Conservation (phyloP, 2,888 invertebrate genomes). For the Terebella lapidaria region DNA sequence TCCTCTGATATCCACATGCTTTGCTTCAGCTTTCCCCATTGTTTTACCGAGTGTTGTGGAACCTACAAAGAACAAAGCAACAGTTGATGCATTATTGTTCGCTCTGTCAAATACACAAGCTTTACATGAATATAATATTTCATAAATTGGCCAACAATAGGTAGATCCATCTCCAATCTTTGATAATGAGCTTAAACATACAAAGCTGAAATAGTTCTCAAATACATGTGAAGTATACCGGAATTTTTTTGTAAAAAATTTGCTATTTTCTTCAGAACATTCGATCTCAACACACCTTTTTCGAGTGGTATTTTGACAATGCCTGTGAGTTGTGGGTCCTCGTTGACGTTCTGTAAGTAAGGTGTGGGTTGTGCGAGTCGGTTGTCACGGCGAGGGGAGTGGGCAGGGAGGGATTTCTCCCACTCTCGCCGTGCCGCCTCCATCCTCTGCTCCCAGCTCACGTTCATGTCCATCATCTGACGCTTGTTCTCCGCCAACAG, state of each 20-base stretch:
- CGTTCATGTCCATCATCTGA: constrained; percentile 32
- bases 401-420: constrained; percentile 24
- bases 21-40: neutral
- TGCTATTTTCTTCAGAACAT: no score
- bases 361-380: constrained; percentile 21
- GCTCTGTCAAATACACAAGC: no score
- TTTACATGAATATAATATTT: no score
- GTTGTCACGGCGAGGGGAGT: neutral
- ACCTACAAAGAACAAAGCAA: no score
- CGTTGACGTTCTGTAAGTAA: constrained; percentile 36
- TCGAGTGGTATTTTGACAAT: constrained; percentile 32
- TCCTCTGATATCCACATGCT: neutral
- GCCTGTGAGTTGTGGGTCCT: constrained; percentile 37
- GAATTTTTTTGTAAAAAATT: no score
- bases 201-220: no score
- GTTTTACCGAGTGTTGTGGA: neutral
- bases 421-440: constrained; percentile 34
- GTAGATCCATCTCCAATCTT: no score
- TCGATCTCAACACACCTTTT: constrained; percentile 22
- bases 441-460: constrained; percentile 36
- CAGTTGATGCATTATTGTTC: no score
- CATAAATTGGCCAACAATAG: no score
- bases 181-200: no score
- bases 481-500: constrained; percentile 34
- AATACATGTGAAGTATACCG: no score